phyloP scores from a whole-genome alignment of 2,888 invertebrate genomes.

The Caenorhabditis japonica region DNA sequence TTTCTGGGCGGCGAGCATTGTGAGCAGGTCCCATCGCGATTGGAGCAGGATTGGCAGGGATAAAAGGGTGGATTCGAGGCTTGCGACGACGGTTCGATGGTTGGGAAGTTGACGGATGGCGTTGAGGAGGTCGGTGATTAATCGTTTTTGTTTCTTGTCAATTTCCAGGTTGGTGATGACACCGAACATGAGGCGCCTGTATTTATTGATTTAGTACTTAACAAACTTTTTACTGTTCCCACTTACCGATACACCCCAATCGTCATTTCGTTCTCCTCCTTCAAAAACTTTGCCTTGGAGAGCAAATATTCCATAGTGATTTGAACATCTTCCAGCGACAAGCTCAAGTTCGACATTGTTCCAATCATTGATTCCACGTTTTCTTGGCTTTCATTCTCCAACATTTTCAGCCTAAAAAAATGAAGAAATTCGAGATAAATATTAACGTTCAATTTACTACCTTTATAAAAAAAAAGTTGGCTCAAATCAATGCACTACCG shows the following conservation, averaged over 20 bases:
- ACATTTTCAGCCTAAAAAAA: too few species aligned
- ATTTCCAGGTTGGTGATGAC: constrained; percentile 14
- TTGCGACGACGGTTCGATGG: neutral
- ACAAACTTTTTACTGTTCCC: too few species aligned
- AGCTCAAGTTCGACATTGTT: neutral
- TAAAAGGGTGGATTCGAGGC: neutral
- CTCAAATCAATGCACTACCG: too few species aligned
- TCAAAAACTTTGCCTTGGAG: neutral
- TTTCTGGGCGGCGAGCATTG: constrained; percentile 6
- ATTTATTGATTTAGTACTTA: too few species aligned
- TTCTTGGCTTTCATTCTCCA: too few species aligned
- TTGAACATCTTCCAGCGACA: constrained; percentile 1
- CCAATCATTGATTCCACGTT: constrained; percentile 3
- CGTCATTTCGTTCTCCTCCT: neutral
- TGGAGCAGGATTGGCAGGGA: constrained; percentile 23
- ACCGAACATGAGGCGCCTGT: constrained; percentile 21
- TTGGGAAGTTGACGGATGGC: constrained; percentile 5
- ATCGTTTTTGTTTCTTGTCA: constrained; percentile 25
- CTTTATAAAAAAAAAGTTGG: too few species aligned
- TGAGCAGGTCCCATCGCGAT: constrained; percentile 25
- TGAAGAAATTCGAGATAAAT: too few species aligned
- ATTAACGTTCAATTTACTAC: too few species aligned
- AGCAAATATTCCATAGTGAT: neutral
- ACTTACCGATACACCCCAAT: neutral
- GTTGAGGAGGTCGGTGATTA: constrained; percentile 7